phyloP scores from a whole-genome alignment of 1,140 invertebrate species.

The Neodiprion lecontei region DNA sequence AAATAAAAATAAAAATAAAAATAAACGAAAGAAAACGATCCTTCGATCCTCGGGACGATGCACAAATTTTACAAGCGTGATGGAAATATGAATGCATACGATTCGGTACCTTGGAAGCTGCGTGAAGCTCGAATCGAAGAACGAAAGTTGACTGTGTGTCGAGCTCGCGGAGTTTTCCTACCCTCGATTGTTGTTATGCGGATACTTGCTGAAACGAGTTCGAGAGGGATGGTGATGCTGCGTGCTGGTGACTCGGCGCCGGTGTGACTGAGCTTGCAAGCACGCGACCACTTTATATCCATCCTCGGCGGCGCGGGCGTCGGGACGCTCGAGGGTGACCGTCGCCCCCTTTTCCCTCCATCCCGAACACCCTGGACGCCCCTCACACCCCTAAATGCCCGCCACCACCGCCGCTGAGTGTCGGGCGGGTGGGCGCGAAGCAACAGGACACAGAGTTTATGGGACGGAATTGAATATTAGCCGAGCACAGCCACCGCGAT shows the following conservation, averaged over 20 bases:
- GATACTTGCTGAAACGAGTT: neutral
- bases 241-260: slow-evolving; percentile 36
- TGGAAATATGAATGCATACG: too few relatives aligned
- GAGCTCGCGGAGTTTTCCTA: too few relatives aligned
- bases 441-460: slow-evolving; percentile 11
- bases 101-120: too few relatives aligned
- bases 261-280: slow-evolving; percentile 55
- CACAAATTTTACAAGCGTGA: too few relatives aligned
- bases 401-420: neutral
- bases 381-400: neutral
- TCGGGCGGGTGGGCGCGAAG: neutral
- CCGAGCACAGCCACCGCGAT: neutral
- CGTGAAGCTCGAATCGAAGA: too few relatives aligned
- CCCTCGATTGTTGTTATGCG: neutral
- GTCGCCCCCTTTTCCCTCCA: slow-evolving; percentile 20
- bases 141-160: too few relatives aligned
- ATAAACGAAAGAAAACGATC: too few relatives aligned
- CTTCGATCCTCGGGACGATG: too few relatives aligned
- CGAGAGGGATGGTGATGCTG: slow-evolving; percentile 14
- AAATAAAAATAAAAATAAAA: too few relatives aligned
- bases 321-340: slow-evolving; percentile 18
- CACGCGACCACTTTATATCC: slow-evolving; percentile 59
- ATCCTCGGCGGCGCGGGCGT: slow-evolving; percentile 27
- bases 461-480: slow-evolving; percentile 14
- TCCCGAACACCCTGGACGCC: neutral